Conservation (phyloP, 2,113 vertebrate species). For the Acrocephalus kingi region DNA sequence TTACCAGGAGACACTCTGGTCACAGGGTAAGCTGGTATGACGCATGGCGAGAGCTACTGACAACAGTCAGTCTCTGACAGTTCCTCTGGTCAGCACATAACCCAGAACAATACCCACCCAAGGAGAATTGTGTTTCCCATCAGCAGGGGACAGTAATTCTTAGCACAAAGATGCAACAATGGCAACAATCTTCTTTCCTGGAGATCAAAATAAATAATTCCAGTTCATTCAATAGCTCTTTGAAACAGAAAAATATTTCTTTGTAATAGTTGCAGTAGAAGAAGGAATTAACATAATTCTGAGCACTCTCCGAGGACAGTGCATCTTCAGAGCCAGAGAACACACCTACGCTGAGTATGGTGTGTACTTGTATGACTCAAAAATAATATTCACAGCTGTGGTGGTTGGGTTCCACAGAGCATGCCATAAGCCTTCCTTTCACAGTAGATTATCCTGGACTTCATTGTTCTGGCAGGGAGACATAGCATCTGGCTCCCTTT, state of each 20-base stretch:
- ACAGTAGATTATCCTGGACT: not conserved
- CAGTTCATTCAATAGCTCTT: not conserved
- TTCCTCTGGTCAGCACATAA: not conserved
- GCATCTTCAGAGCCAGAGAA: slow-evolving; percentile 2
- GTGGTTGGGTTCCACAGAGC: not conserved
- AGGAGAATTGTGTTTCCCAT: not conserved
- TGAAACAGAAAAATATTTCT: not conserved
- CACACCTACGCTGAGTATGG: not conserved
- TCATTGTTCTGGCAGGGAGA: slow-evolving; percentile 20
- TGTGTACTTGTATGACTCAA: slow-evolving; percentile 10
- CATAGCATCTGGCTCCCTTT: not conserved
- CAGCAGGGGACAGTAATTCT: not conserved
- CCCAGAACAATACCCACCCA: accelerated
- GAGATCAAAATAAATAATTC: not conserved
- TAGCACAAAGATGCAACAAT: not conserved
- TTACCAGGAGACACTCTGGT: not conserved
- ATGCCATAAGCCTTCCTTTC: slow-evolving; percentile 9
- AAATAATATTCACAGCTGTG: slow-evolving; percentile 37
- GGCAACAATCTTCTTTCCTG: not conserved
- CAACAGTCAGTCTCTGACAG: not conserved
- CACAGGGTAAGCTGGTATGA: not conserved
- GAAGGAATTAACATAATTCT: not conserved
- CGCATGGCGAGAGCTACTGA: not conserved
- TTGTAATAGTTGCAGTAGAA: not conserved
- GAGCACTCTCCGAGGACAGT: not conserved